phyloP scores from a whole-genome alignment of 2,888 invertebrate genomes.

The Chirona hameri region DNA sequence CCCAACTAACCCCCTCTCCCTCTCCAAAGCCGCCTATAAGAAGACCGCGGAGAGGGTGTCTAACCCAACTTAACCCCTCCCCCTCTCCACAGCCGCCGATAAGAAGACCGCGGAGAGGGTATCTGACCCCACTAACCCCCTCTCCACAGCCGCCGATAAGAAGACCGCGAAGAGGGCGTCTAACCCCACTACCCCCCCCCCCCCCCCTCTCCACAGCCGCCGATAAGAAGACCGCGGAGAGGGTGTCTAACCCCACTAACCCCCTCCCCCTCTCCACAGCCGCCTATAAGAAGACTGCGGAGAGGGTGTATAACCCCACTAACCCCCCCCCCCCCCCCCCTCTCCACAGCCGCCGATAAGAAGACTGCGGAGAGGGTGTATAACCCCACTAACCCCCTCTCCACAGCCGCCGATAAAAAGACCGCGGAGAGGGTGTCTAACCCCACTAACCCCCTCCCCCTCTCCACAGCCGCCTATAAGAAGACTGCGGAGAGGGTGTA shows the following conservation, averaged over 20 bases:
- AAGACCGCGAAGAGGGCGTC: constrained; percentile 25
- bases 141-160: not conserved
- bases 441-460: not conserved
- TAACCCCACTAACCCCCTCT: not conserved
- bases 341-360: not conserved
- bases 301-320: not conserved
- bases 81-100: not conserved
- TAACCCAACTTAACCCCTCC: not conserved
- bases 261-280: too few relatives aligned
- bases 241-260: constrained; percentile 32
- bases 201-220: not conserved
- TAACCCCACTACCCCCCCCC: not conserved
- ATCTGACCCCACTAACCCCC: not conserved
- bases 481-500: constrained; percentile 12
- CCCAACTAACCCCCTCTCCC: not conserved
- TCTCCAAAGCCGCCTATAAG: not conserved
- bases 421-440: constrained; percentile 27
- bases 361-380: constrained; percentile 24
- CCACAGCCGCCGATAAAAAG: not conserved
- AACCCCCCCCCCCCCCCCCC: not conserved
- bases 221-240: not conserved
- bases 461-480: not conserved
- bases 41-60: constrained; percentile 26
- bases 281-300: too few relatives aligned
- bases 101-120: not conserved